A percentile compares a stretch with the other conserved stretches of the same genome.
phyloP scores from a whole-genome alignment of 2,113 vertebrate genomes.

The Periophthalmodon schlosseri region DNA sequence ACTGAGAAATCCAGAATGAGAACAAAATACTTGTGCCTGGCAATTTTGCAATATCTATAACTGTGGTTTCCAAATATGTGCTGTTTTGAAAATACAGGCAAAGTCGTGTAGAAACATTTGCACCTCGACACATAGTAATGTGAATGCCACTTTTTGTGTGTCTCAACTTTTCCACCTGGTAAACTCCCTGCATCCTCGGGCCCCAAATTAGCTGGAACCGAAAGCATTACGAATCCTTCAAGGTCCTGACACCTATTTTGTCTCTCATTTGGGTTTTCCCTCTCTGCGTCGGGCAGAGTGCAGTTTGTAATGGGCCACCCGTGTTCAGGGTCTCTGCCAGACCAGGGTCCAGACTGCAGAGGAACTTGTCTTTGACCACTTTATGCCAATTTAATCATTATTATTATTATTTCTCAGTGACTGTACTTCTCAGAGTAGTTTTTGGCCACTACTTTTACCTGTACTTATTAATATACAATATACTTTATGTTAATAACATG shows the following conservation, averaged over 20 bases:
- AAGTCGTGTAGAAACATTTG: constrained; percentile 30
- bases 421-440: too few species aligned
- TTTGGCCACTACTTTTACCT: too few species aligned
- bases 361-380: constrained; percentile 58
- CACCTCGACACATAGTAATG: constrained; percentile 42
- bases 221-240: constrained; percentile 48
- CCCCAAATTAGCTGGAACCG: constrained; percentile 42
- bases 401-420: too few species aligned
- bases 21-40: too few species aligned
- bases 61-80: neutral
- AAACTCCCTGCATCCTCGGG: constrained; percentile 16
- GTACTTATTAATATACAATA: too few species aligned
- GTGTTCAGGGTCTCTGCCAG: constrained; percentile 38
- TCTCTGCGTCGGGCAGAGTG: constrained; percentile 58
- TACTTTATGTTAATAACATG: too few species aligned
- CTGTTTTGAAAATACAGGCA: constrained; percentile 19
- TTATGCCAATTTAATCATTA: too few species aligned
- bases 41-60: too few species aligned
- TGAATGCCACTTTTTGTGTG: constrained; percentile 12
- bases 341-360: constrained; percentile 15
- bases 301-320: constrained; percentile 50
- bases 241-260: constrained; percentile 52
- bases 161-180: constrained; percentile 53
- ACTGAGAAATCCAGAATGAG: too few species aligned
- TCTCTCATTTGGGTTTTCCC: constrained; percentile 69